phyloP scores from a whole-genome alignment of 2,113 vertebrate species.

The Lamprotornis superbus region DNA sequence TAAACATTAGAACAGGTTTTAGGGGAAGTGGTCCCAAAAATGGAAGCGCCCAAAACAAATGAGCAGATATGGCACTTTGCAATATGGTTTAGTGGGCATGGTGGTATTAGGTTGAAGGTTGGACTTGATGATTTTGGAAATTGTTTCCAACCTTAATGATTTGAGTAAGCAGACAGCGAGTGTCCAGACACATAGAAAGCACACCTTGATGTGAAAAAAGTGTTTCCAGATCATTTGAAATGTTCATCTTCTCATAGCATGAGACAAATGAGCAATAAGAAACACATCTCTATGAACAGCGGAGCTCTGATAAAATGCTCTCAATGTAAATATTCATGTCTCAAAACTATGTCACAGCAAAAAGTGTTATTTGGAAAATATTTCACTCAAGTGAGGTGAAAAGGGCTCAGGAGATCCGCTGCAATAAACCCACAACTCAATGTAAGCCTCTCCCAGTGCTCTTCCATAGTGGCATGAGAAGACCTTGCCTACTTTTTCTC shows the following conservation, averaged over 20 bases:
- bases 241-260: neutral
- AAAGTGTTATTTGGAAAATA: neutral
- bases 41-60: neutral
- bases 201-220: neutral
- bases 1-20: neutral
- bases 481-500: neutral
- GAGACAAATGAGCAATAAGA: neutral
- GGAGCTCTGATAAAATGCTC: neutral
- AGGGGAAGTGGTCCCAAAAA: neutral
- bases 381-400: neutral
- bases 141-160: neutral
- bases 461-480: rapidly evolving
- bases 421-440: neutral
- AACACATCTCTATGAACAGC: neutral
- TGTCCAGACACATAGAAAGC: neutral
- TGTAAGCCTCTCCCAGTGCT: neutral
- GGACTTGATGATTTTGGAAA: neutral
- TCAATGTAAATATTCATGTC: neutral
- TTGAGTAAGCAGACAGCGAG: neutral
- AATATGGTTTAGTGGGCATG: neutral
- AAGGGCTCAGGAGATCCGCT: neutral
- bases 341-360: neutral
- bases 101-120: neutral
- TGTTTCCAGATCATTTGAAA: neutral
- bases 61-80: neutral